phyloP scores from a whole-genome alignment of 1,140 invertebrate species.

The Whitmania pigra region DNA sequence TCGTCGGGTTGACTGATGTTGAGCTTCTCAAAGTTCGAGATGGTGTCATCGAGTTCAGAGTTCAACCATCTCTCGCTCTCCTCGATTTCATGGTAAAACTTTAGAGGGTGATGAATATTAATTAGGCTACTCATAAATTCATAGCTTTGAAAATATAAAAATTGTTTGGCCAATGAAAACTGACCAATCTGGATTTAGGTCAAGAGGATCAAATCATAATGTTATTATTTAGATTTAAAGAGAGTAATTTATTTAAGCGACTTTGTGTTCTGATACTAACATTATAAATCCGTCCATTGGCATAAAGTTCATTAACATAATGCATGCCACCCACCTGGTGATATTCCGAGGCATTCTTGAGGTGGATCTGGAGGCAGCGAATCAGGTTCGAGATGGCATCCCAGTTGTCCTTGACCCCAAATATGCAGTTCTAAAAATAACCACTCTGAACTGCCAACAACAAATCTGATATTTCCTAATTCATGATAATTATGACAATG shows the following conservation, averaged over 20 bases:
- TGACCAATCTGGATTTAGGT: neutral
- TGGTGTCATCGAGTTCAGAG: conserved; percentile 10
- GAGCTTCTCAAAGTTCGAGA: conserved; percentile 15
- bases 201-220: no score
- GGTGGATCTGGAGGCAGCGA: conserved; percentile 22
- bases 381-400: conserved; percentile 17
- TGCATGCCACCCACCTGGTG: conserved; percentile 20
- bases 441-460: neutral
- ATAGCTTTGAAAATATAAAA: neutral
- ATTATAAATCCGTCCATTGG: no score
- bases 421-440: conserved; percentile 23
- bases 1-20: neutral
- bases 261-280: no score
- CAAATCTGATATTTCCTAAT: neutral
- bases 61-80: conserved; percentile 18
- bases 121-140: neutral
- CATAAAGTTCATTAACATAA: no score
- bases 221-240: no score
- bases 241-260: no score
- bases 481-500: neutral
- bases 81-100: conserved; percentile 24
- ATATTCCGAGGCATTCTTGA: conserved; percentile 23
- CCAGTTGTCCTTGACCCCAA: conserved; percentile 24
- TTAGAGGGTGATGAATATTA: neutral
- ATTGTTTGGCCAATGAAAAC: neutral